Evolutionary conservation across 2,113 vertebrate species (phyloP), one percentile per base, ranked within the genome.

Genomic region (Edolisoma coerulescens): DNA sequence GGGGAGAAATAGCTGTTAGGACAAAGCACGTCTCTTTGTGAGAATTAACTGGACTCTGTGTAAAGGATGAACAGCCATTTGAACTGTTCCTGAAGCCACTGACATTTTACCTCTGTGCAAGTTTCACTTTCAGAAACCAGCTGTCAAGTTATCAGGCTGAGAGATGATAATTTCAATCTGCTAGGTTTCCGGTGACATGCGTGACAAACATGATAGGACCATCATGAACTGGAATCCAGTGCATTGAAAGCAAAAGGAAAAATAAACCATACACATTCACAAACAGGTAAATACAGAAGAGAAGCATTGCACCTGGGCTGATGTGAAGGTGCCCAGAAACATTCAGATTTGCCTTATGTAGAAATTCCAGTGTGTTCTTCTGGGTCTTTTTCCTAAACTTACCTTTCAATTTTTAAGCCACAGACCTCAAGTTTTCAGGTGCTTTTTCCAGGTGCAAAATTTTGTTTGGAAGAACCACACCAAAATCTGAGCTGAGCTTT

Each of bases 101-200:
- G 65, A 49, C 28, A 53, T 90, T 73, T 90, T 61, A 57, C 56
- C 32, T 73, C 76, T 28, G 13, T 52, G 83, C 64, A 87, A 92
- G 76, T 82, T 96, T 84, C 83, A 28, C 80, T 87, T 95, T 93
- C 86, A 87, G 60, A 94, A 93, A 71, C 11, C 41, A 71, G 24
- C 32, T 84, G 37, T 67, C 79, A 75, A 41, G 68, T 70, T 67
- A 24, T 30, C 44, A 47, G 68, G 60, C 33, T 74, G 76, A 91
- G 84, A 91, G 44, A 70, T 39, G 79, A 76, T 53, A 0, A 2
- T 42, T 94, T 75, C 56, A 81, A n/a, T 80, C 80, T 84, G 47
- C 17, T 53, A 18, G 13, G 24, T 44, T 91, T 81, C 78, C 0
- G 0, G 50, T 32, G 35, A 39, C 35, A 20, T 0, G 0, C 0